Percentiles rank a stretch among this genome's conserved stretches.
These are phyloP conservation scores for Oryzias dopingdopingensis DNA, from an alignment of 2,797 vertebrate species.

Conservation along the genomic window DNA sequence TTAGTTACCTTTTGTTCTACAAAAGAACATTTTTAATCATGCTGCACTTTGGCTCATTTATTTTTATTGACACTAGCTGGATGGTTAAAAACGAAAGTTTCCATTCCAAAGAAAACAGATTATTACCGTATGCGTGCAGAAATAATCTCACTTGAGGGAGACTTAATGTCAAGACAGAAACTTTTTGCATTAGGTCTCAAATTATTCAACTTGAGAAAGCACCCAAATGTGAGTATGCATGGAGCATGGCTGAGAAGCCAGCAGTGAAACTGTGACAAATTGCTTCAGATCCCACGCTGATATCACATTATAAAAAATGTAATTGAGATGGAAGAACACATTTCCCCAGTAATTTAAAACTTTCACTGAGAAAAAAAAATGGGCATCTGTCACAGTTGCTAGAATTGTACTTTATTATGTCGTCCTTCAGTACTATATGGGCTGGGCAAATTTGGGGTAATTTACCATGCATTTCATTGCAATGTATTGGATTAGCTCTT, in stretches of 20 bases:
- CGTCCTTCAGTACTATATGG: conserved; percentile 25
- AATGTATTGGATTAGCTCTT: conserved; percentile 14
- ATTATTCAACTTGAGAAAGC: conserved; percentile 20
- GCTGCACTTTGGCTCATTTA: no score
- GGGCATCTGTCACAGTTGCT: conserved; percentile 46
- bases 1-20: no score
- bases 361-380: conserved; percentile 35
- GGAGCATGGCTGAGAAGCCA: conserved; percentile 1
- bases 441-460: conserved; percentile 25
- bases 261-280: conserved; percentile 13
- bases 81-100: no score
- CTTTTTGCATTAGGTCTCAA: conserved; percentile 28
- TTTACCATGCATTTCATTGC: conserved; percentile 39
- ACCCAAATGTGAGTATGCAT: conserved; percentile 13
- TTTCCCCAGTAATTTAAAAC: conserved; percentile 34
- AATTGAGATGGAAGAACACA: conserved; percentile 31
- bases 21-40: no score
- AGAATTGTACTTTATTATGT: conserved; percentile 36
- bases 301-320: conserved; percentile 29
- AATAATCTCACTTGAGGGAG: conserved; percentile 21
- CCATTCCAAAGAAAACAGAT: no score
- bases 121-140: conserved; percentile 26
- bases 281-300: conserved; percentile 38
- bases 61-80: no score
- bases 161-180: conserved; percentile 27